Evolutionary conservation across 2,888 invertebrate genomes (phyloP).

Genomic region (Monopis laevigella): DNA sequence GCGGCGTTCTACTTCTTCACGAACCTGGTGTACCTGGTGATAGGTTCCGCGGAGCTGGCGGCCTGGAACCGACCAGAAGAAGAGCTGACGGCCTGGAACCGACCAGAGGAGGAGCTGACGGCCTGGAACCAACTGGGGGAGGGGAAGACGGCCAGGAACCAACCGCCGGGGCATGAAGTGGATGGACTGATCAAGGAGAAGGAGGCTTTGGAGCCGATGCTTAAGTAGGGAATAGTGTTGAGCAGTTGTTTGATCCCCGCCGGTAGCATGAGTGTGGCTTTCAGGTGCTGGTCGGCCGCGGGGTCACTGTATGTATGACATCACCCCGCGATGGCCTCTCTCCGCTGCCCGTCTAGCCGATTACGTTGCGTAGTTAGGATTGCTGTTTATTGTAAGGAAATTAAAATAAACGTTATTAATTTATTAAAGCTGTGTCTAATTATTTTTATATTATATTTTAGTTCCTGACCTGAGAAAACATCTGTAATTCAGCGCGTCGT

Average conservation of each 20-base stretch:
- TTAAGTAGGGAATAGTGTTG: neutral
- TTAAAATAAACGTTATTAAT: no score
- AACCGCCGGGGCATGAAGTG: conserved; percentile 35
- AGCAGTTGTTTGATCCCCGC: neutral
- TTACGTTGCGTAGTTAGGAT: no score
- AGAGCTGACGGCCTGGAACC: conserved; percentile 78
- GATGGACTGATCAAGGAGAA: conserved; percentile 11
- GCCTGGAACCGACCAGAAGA: conserved; percentile 72
- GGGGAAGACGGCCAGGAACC: conserved; percentile 78
- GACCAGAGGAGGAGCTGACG: conserved; percentile 63
- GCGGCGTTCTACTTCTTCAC: conserved; percentile 73
- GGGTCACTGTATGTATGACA: no score
- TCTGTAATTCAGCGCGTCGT: no score
- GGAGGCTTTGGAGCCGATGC: conserved; percentile 8
- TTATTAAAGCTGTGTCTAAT: no score
- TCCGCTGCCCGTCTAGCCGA: no score
- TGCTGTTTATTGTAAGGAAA: no score
- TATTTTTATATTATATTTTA: no score
- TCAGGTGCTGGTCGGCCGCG: no score
- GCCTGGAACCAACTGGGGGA: conserved; percentile 72
- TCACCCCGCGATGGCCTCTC: no score
- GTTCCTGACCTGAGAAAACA: no score
- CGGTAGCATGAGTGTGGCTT: no score
- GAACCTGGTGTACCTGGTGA: conserved; percentile 71
- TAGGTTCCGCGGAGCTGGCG: conserved; percentile 74